These are phyloP conservation scores for Hipparchia sbordonii DNA, from an alignment of 2,888 invertebrate species.

Conservation along the genomic window DNA sequence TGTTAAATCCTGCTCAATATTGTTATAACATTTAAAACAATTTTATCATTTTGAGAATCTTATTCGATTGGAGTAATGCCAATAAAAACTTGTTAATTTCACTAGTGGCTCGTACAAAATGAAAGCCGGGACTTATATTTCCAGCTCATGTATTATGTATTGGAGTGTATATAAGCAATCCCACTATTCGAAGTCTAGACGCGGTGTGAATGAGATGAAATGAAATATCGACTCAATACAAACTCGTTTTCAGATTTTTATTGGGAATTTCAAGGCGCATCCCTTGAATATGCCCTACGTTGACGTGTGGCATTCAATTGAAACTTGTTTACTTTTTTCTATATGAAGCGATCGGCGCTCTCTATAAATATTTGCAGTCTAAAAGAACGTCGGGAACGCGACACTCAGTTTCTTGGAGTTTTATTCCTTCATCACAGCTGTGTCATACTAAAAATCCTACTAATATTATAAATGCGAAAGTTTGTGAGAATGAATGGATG, in stretches of 20 bases:
- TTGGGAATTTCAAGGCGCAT: slow-evolving; percentile 47
- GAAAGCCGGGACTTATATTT: slow-evolving; percentile 69
- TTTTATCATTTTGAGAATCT: too few relatives aligned
- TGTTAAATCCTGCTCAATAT: slow-evolving; percentile 29
- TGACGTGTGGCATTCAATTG: slow-evolving; percentile 34
- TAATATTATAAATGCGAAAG: too few relatives aligned
- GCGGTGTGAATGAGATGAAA: slow-evolving; percentile 70
- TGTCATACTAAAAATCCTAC: background rate
- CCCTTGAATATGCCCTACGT: slow-evolving; percentile 40
- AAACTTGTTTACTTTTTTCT: slow-evolving; percentile 29
- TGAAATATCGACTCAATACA: slow-evolving; percentile 63
- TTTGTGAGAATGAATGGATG: too few relatives aligned
- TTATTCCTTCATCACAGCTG: background rate
- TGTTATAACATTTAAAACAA: background rate
- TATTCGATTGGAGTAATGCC: too few relatives aligned
- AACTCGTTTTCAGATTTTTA: slow-evolving; percentile 54
- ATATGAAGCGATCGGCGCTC: slow-evolving; percentile 16
- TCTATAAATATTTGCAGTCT: slow-evolving; percentile 20
- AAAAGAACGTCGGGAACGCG: background rate
- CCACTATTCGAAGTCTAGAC: slow-evolving; percentile 71
- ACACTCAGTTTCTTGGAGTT: background rate
- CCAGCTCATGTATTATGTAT: slow-evolving; percentile 77
- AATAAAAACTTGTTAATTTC: slow-evolving; percentile 52
- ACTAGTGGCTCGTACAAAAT: slow-evolving; percentile 65
- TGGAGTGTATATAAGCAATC: slow-evolving; percentile 64